Percentiles rank a stretch among this genome's conserved stretches.
Evolutionary conservation across 2,797 vertebrate species (phyloP).

Genomic region (Gymnoscopelus braueri): DNA sequence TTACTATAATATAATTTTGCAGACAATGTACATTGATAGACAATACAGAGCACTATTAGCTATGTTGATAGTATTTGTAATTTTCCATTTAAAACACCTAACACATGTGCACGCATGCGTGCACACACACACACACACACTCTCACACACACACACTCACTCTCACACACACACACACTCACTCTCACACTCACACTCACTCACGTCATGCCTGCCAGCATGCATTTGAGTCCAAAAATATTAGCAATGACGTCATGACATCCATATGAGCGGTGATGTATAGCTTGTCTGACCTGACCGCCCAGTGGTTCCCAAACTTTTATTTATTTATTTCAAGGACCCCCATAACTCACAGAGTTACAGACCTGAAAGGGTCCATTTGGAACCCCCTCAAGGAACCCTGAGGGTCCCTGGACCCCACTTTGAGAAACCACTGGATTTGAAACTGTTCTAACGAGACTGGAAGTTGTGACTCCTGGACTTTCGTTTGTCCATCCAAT

Average conservation of each 20-base stretch:
- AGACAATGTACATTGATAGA: not conserved
- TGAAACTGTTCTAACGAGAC: too few species aligned
- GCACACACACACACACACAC: not conserved
- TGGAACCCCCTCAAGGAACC: too few species aligned
- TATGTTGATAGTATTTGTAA: not conserved
- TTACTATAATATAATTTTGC: not conserved
- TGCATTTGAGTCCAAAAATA: constrained; percentile 37
- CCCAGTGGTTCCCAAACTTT: too few species aligned
- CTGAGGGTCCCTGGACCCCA: too few species aligned
- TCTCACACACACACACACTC: constrained; percentile 11
- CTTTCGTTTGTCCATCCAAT: not conserved
- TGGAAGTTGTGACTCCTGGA: not conserved
- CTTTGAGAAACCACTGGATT: too few species aligned
- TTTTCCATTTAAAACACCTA: not conserved
- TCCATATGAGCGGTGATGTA: constrained; percentile 23
- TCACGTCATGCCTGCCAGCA: constrained; percentile 36
- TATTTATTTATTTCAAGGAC: too few species aligned
- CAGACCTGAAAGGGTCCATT: too few species aligned
- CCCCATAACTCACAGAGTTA: too few species aligned
- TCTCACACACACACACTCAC: not conserved
- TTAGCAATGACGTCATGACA: constrained; percentile 41
- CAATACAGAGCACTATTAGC: not conserved
- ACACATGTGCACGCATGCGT: not conserved
- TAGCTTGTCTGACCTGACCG: not conserved
- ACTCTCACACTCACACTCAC: constrained; percentile 15